Evolutionary conservation across 2,113 vertebrate genomes (phyloP).

Genomic region (Psittacula cyanocephala): DNA sequence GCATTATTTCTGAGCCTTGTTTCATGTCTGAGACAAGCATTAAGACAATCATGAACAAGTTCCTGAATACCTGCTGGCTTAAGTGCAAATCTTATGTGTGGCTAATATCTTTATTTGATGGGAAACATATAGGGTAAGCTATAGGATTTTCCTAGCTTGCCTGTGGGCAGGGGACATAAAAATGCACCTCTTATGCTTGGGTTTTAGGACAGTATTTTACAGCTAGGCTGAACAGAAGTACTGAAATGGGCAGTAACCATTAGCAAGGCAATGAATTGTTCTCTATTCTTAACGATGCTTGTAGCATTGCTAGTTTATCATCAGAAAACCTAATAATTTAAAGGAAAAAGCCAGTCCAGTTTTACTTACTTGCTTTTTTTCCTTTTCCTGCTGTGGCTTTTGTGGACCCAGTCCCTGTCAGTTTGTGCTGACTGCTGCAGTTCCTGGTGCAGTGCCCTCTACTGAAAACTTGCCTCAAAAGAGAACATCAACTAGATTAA

Average conservation of each 20-base stretch:
- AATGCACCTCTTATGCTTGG: not conserved
- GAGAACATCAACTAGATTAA: not conserved
- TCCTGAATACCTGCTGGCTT: not conserved
- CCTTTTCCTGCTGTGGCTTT: not conserved
- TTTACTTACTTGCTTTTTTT: not conserved
- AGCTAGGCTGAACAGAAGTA: not conserved
- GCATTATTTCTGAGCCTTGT: not conserved
- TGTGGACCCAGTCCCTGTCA: not conserved
- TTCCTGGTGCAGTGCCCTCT: not conserved
- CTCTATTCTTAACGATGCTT: not conserved
- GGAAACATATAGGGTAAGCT: not conserved
- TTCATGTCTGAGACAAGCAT: not conserved
- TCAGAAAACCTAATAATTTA: not conserved
- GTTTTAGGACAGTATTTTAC: not conserved
- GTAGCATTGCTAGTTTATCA: not conserved
- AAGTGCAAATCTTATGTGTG: not conserved
- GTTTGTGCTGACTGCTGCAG: not conserved
- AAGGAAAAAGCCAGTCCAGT: accelerated
- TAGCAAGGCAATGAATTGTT: not conserved
- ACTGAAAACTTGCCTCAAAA: not conserved
- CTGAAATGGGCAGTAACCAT: not conserved
- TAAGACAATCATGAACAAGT: not conserved
- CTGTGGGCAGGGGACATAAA: not conserved
- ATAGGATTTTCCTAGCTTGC: not conserved
- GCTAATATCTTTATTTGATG: not conserved